phyloP scores from a whole-genome alignment of 2,113 vertebrate species.

The Vimba vimba region DNA sequence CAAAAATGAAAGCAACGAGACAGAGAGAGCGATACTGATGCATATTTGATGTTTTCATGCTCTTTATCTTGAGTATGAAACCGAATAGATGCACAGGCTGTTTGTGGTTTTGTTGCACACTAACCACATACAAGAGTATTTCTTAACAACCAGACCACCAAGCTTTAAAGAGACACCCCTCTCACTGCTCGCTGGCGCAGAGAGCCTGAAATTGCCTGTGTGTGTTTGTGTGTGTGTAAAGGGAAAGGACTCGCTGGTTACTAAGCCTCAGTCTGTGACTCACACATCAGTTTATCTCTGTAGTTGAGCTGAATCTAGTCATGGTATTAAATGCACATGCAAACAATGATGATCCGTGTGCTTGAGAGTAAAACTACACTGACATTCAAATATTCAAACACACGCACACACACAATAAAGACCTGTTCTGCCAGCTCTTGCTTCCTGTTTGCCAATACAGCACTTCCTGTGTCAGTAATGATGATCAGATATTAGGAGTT shows the following conservation, averaged over 20 bases:
- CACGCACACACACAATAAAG: constrained; percentile 19
- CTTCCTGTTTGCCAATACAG: constrained; percentile 56
- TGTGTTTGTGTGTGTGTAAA: constrained; percentile 34
- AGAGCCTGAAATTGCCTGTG: constrained; percentile 41
- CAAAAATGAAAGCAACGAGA: neutral
- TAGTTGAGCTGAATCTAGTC: neutral
- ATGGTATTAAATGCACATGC: neutral
- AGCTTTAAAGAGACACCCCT: constrained; percentile 21
- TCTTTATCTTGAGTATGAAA: constrained; percentile 27
- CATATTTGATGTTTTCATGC: constrained; percentile 39
- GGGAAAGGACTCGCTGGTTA: constrained; percentile 1
- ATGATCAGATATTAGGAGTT: constrained; percentile 29
- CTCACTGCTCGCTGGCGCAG: constrained; percentile 26
- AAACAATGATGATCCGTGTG: neutral
- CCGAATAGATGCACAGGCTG: neutral
- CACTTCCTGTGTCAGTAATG: constrained; percentile 44
- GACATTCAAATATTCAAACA: neutral
- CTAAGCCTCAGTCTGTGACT: constrained; percentile 29
- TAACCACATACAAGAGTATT: constrained; percentile 44
- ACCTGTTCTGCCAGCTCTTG: constrained; percentile 37
- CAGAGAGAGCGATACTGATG: neutral
- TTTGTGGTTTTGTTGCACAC: constrained; percentile 49
- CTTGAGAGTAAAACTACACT: neutral
- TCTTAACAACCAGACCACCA: constrained; percentile 31
- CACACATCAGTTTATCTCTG: constrained; percentile 29